Conservation (phyloP, 2,888 invertebrate genomes). For the Amphipyra tragopoginis region DNA sequence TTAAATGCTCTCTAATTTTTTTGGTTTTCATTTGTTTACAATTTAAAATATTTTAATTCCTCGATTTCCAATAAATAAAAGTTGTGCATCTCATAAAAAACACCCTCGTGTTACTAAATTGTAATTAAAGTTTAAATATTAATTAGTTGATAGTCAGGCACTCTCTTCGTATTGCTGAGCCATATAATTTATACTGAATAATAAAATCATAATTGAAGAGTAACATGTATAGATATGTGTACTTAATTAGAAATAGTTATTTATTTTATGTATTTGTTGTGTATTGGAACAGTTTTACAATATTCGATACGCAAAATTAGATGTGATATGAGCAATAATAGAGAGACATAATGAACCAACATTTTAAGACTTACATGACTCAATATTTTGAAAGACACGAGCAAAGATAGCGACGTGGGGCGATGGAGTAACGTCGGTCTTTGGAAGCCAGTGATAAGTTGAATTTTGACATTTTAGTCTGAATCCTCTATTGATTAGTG, state of each 20-base stretch:
- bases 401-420: slow-evolving; percentile 60
- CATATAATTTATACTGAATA: slow-evolving; percentile 78
- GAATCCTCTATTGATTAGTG: slow-evolving; percentile 89
- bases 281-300: slow-evolving; percentile 83
- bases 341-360: slow-evolving; percentile 81
- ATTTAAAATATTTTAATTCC: slow-evolving; percentile 46
- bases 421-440: slow-evolving; percentile 57
- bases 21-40: slow-evolving; percentile 51
- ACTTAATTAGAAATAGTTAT: slow-evolving; percentile 88
- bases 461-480: slow-evolving; percentile 84
- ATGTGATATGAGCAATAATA: slow-evolving; percentile 90
- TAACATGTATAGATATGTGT: slow-evolving; percentile 73
- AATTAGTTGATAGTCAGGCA: slow-evolving; percentile 64
- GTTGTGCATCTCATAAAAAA: slow-evolving; percentile 55
- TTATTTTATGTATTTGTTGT: slow-evolving; percentile 83
- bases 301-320: slow-evolving; percentile 80
- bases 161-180: slow-evolving; percentile 75
- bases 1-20: slow-evolving; percentile 83
- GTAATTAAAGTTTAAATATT: slow-evolving; percentile 58
- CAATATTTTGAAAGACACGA: slow-evolving; percentile 74
- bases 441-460: slow-evolving; percentile 77
- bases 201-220: slow-evolving; percentile 65
- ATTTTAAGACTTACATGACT: slow-evolving; percentile 76
- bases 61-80: slow-evolving; percentile 40
- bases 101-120: slow-evolving; percentile 58